Conservation (phyloP, 2,888 invertebrate genomes). For the Ennomos erosarius region DNA sequence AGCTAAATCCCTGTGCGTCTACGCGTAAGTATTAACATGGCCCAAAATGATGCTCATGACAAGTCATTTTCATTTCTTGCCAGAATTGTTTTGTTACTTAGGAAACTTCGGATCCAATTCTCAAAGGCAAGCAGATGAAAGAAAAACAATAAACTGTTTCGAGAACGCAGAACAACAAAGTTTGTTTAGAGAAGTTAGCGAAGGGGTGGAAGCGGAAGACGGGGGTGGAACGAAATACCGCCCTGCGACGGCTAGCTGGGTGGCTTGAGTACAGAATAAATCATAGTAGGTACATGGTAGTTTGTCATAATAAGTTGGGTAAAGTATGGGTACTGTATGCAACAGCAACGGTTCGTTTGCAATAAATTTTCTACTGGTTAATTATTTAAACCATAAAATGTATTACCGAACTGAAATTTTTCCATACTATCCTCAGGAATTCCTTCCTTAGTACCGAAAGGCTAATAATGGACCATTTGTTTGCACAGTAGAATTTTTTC, state of each 20-base stretch:
- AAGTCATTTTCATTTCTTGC: slow-evolving; percentile 24
- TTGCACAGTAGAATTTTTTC: no score
- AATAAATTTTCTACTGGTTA: slow-evolving; percentile 46
- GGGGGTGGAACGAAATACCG: slow-evolving; percentile 26
- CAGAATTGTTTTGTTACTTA: slow-evolving; percentile 52
- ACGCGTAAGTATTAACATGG: not conserved
- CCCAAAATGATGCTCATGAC: not conserved
- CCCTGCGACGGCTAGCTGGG: slow-evolving; percentile 21
- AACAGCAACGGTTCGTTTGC: slow-evolving; percentile 50
- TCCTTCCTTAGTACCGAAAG: no score
- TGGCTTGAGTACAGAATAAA: slow-evolving; percentile 26
- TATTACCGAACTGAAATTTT: no score
- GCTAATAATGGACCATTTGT: no score
- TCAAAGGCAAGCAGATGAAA: slow-evolving; percentile 72
- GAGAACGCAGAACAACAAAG: slow-evolving; percentile 78
- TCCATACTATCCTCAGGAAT: no score
- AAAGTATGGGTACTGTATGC: no score
- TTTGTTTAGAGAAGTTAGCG: slow-evolving; percentile 70
- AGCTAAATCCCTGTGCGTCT: no score
- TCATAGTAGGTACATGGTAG: no score
- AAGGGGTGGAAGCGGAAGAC: slow-evolving; percentile 49
- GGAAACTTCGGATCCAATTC: slow-evolving; percentile 51
- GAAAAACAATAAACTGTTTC: slow-evolving; percentile 81
- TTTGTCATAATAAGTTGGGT: no score
- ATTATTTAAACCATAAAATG: no score